Percentiles rank a stretch among this genome's conserved stretches.
Evolutionary conservation across 2,113 vertebrate genomes (phyloP).

Genomic region (Spheniscus mendiculus): DNA sequence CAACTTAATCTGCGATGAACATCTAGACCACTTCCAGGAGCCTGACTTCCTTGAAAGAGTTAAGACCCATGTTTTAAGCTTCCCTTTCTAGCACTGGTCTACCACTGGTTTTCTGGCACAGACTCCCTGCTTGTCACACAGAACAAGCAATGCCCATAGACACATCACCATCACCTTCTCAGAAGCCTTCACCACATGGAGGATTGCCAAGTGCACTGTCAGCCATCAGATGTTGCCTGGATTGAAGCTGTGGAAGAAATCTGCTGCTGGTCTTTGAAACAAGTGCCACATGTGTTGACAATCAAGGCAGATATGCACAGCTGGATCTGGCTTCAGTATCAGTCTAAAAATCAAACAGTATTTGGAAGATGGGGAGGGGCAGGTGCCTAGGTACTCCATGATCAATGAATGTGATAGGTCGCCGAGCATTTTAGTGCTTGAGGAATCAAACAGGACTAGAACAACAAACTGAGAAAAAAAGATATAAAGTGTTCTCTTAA

Average conservation of each 20-base stretch:
- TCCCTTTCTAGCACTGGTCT: not conserved
- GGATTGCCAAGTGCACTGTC: not conserved
- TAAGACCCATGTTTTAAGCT: not conserved
- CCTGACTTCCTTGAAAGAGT: not conserved
- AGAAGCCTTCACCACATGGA: not conserved
- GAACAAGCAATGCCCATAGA: not conserved
- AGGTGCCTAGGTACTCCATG: fast-evolving
- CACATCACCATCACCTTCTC: not conserved
- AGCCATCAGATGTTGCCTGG: not conserved
- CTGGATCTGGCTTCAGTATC: not conserved
- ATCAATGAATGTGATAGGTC: not conserved
- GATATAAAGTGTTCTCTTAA: not conserved
- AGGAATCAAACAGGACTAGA: not conserved
- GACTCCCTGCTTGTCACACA: not conserved
- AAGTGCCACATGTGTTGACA: not conserved
- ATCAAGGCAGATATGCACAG: not conserved
- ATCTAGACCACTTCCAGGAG: not conserved
- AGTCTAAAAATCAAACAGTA: not conserved
- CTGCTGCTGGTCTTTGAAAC: not conserved
- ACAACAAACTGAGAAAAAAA: not conserved
- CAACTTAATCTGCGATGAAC: not conserved
- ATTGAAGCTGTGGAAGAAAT: not conserved
- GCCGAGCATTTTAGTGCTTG: not conserved
- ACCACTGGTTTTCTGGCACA: not conserved
- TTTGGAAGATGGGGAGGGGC: not conserved